A percentile compares a stretch with the other conserved stretches of the same genome.
These are phyloP conservation scores for Drosophila fulvimacula DNA, from an alignment of 2,888 invertebrate genomes.

Conservation along the genomic window DNA sequence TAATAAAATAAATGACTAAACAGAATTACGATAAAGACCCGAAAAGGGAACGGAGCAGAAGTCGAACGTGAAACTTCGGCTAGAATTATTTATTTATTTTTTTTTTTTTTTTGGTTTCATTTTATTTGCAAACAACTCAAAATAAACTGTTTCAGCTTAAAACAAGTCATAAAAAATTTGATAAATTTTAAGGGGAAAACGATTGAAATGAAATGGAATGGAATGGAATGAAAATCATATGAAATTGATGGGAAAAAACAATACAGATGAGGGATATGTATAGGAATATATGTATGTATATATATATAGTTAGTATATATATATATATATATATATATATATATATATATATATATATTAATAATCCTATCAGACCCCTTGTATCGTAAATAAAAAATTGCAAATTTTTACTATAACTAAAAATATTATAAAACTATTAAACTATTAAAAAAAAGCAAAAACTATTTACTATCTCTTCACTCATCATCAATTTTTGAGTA, in stretches of 20 bases:
- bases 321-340: too few species aligned
- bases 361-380: too few species aligned
- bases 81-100: conserved; percentile 1
- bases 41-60: neutral
- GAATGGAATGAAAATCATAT: neutral
- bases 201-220: neutral
- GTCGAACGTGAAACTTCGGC: conserved; percentile 1
- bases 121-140: conserved; percentile 20
- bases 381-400: too few species aligned
- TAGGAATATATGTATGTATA: neutral
- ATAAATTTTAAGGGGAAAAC: too few species aligned
- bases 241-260: neutral
- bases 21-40: conserved; percentile 73
- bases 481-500: too few species aligned
- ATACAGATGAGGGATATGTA: neutral
- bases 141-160: conserved; percentile 27
- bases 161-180: conserved; percentile 12
- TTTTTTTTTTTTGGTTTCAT: neutral
- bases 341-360: too few species aligned
- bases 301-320: too few species aligned
- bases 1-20: conserved; percentile 79
- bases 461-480: too few species aligned
- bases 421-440: too few species aligned
- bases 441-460: too few species aligned
- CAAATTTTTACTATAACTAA: too few species aligned